A percentile compares a stretch with the other conserved stretches of the same genome.
Evolutionary conservation across 2,888 invertebrate genomes (phyloP).

Genomic region (Leucania comma): DNA sequence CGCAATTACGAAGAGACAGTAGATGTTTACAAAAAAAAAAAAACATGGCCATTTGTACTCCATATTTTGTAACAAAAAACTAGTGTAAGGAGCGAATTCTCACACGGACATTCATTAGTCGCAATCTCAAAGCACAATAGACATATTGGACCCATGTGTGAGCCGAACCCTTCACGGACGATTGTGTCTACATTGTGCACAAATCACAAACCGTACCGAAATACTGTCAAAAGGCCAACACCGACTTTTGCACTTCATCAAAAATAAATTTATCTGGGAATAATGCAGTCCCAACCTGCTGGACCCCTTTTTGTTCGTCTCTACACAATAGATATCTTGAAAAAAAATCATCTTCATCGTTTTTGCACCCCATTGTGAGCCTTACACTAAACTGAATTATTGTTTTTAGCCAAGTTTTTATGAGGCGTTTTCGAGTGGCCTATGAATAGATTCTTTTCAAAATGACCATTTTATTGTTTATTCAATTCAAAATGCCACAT

Average conservation of each 20-base stretch:
- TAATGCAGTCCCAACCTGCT: conserved; percentile 84
- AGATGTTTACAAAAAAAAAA: conserved; percentile 6
- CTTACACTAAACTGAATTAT: conserved; percentile 81
- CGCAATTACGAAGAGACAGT: neutral
- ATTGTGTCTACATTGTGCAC: conserved; percentile 80
- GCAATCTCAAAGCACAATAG: conserved; percentile 80
- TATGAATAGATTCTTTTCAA: conserved; percentile 75
- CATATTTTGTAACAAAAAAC: conserved; percentile 60
- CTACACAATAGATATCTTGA: conserved; percentile 71
- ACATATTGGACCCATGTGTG: conserved; percentile 88
- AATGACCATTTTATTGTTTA: conserved; percentile 72
- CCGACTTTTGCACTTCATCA: conserved; percentile 90
- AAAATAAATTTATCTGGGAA: conserved; percentile 86
- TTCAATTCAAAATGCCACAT: conserved; percentile 65
- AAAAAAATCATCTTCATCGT: conserved; percentile 73
- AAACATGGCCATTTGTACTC: conserved; percentile 64
- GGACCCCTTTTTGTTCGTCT: conserved; percentile 72
- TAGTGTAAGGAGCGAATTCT: conserved; percentile 69
- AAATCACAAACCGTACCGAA: conserved; percentile 81
- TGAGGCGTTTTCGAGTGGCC: conserved; percentile 78
- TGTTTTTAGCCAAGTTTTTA: conserved; percentile 83
- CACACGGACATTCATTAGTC: conserved; percentile 82
- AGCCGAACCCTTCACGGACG: conserved; percentile 83
- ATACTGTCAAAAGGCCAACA: conserved; percentile 81
- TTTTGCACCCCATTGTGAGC: conserved; percentile 77